phyloP scores from a whole-genome alignment of 1,140 invertebrate genomes.

The Babylonia areolata region DNA sequence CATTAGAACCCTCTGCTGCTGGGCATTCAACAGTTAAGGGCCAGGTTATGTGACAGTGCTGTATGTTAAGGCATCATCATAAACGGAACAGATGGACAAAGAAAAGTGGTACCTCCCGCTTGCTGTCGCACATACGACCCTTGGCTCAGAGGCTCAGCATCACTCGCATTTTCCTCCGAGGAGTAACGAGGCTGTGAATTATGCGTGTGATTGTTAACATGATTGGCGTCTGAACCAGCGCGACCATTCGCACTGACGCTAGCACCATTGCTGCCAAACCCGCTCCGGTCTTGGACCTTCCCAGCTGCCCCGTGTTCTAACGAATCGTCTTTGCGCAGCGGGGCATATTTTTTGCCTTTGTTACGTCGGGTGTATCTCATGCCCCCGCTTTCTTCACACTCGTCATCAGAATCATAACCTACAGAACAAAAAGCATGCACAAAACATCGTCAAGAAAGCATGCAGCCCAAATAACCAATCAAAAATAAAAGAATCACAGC shows the following conservation, averaged over 20 bases:
- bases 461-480: constrained; percentile 35
- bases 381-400: constrained; percentile 67
- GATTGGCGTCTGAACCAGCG: constrained; percentile 14
- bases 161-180: constrained; percentile 65
- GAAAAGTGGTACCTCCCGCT: constrained; percentile 55
- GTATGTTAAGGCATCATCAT: not conserved
- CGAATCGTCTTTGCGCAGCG: constrained; percentile 69
- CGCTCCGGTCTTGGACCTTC: constrained; percentile 30
- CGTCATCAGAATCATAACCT: constrained; percentile 74
- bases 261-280: constrained; percentile 35
- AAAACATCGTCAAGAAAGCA: constrained; percentile 46
- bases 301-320: constrained; percentile 55
- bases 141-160: constrained; percentile 58
- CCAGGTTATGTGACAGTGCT: constrained; percentile 1
- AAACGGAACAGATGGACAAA: constrained; percentile 14
- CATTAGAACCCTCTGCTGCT: not conserved
- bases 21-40: not conserved
- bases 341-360: constrained; percentile 72
- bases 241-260: constrained; percentile 34
- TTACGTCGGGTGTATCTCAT: constrained; percentile 65
- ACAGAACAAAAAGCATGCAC: constrained; percentile 71
- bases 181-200: constrained; percentile 56
- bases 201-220: constrained; percentile 44
- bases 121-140: constrained; percentile 54
- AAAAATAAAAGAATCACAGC: not conserved